Percentiles rank a stretch among this genome's conserved stretches.
Evolutionary conservation across 92 coral and sea anemone species (phyloP).

Genomic region (Umimayanthus kanabou): DNA sequence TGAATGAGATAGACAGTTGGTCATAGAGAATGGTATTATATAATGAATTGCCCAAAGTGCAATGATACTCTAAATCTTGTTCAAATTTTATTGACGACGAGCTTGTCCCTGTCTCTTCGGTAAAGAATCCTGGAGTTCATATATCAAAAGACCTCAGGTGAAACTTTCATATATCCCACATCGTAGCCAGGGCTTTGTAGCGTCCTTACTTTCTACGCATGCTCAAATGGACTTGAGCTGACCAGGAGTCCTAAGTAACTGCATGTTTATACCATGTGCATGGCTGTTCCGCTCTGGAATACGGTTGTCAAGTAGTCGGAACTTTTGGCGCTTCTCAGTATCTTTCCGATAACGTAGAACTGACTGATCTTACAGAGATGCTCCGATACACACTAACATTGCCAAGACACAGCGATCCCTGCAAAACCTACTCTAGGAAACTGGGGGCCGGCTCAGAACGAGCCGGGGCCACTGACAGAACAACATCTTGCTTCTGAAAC

Average conservation of each 20-base stretch:
- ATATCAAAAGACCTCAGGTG: slow-evolving; percentile 31
- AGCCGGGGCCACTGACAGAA: background rate
- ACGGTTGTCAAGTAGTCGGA: background rate
- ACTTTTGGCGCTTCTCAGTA: background rate
- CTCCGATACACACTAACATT: too few relatives aligned
- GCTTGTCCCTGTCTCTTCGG: background rate
- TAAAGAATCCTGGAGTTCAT: background rate
- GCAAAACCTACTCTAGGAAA: too few relatives aligned
- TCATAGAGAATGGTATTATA: too few relatives aligned
- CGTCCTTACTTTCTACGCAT: slow-evolving; percentile 25
- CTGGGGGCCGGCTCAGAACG: too few relatives aligned
- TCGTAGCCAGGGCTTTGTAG: slow-evolving; percentile 28
- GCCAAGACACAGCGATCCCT: too few relatives aligned
- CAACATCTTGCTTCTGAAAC: background rate
- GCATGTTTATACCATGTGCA: background rate
- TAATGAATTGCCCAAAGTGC: background rate
- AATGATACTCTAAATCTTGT: background rate
- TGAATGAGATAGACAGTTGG: too few relatives aligned
- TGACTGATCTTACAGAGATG: too few relatives aligned
- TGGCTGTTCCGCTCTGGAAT: background rate
- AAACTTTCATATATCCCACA: slow-evolving; percentile 31
- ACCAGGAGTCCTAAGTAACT: background rate
- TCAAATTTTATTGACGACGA: background rate
- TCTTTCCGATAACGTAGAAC: too few relatives aligned
- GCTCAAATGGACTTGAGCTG: background rate